Evolutionary conservation across 37 sponge, comb jelly and placozoan genomes (phyloP), one percentile per base, ranked within the genome.

Genomic region (Chondrilla cf. caribensis): DNA sequence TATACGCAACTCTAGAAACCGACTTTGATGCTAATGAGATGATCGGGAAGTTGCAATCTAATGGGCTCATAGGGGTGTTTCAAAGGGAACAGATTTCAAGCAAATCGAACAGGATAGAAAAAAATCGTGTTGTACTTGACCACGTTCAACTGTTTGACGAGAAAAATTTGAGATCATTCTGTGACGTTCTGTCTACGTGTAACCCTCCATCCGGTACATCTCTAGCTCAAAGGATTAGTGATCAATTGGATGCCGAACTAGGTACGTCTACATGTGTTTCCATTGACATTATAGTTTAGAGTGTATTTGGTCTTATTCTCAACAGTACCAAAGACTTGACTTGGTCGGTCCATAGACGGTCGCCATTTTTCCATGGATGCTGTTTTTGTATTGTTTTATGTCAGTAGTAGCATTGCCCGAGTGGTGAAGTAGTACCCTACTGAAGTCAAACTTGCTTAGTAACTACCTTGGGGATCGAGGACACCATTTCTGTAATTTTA

Each of bases 71-170:
- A 36, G 76, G 76, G 3, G 40, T 37, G 19, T 73, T 25, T 39
- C 76, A 43, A 24, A 39, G 40, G 6, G 76, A 73, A 38, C 42
- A 73, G 22, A 40, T 73, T 3, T 18, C 17, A 25, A 21, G 41
- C 15, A 73, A 40, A 37, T 14, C 42, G 0, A 39, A 73, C 24
- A 37, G 25, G 15, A 37, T 73, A 2, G 76, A 73, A 21, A 73
- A 38, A 38, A 73, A 73, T 6, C 76, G 76, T 22, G 44, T 40
- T 6, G 9, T 73, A 11, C 42, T 73, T 40, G 76, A 73, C 7
- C 76, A 73, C 42, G 2, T 73, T 22, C 76, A 73, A 73, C 76
- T 73, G 18, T 73, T 73, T 24, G 76, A 73, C 25, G 76, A 40
- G 43, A 1, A 37, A 19, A 40, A 73, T 24, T 43, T 73, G 19